phyloP scores from a whole-genome alignment of 2,888 invertebrate species.

The Cartodere bifasciata region DNA sequence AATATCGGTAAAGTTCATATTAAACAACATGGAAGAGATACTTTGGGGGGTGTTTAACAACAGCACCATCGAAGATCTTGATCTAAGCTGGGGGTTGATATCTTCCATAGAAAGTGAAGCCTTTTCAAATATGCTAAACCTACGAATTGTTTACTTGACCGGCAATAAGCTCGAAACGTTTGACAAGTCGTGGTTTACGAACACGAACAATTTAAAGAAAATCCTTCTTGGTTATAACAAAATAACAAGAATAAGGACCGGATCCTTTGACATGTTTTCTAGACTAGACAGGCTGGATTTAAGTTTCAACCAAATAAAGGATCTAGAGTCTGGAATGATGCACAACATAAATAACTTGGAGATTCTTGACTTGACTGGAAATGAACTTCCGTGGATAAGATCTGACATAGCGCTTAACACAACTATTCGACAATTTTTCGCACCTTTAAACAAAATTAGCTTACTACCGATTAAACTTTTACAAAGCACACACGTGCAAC shows the following conservation, averaged over 20 bases:
- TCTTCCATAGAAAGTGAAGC: no score
- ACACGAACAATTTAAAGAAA: background rate
- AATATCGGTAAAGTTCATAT: background rate
- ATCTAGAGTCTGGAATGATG: background rate
- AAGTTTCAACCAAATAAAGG: background rate
- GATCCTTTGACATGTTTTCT: conserved; percentile 1
- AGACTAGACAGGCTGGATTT: background rate
- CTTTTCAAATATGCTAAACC: no score
- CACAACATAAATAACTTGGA: no score
- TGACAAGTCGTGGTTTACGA: background rate
- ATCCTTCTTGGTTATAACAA: background rate
- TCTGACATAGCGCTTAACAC: no score
- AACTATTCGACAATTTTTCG: no score
- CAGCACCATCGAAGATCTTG: background rate
- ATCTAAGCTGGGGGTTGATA: no score
- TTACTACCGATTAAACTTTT: background rate
- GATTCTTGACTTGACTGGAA: no score
- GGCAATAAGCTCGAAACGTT: background rate
- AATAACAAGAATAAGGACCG: background rate
- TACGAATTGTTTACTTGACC: background rate
- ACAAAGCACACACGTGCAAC: background rate
- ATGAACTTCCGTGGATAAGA: no score
- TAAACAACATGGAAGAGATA: background rate
- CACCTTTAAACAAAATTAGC: conserved; percentile 1
- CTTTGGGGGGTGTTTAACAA: conserved; percentile 1